Evolutionary conservation across 2,797 vertebrate genomes (phyloP), one percentile per base, ranked within the genome.

Genomic region (Gymnoscopelus braueri): DNA sequence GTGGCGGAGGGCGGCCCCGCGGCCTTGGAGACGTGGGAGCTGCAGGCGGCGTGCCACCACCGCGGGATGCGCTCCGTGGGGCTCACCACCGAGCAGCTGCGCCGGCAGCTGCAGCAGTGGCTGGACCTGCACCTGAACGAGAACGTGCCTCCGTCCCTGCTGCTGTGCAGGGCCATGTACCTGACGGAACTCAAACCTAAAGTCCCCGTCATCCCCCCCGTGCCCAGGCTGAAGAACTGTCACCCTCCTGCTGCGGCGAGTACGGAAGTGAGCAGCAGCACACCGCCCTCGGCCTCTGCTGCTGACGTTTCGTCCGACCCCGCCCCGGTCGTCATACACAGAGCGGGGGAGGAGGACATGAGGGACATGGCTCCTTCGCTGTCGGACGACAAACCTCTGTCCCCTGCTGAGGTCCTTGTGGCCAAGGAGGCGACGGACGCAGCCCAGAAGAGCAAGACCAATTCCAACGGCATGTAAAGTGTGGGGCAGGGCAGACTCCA

Each of bases 111-210:
- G 51, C 92, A 93, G 39, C 97, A 99, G 97, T 98, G 98, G 98
- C 84, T 96, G 85, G 96, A 99, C 82, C 93, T 98, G 57, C 96
- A 97, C 78, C 91, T 98, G 63, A 97, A 94, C 68, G 93, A 94
- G 79, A 94, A 94, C 0, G 93, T 94, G 60, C 92, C 92, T 72
- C 93, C 94, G 56, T 98, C 98, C 1, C 91, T 99, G 84, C 94
- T 99, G 69, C 95, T 99, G 63, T 99, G 97, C 60, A 94, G 97
- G 78, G 96, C 97, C 89, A 97, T 99, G 94, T 99, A 97, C 84
- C 89, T 98, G 76, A 95, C 95, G 3, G 96, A 98, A 7, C 60
- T 96, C 81, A 96, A 95, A 84, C 96, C 96, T n/a, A 96, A 95
- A 73, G 70, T 95, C 3, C 90, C 94, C 0, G 69, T 95, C 75